Base-by-base conservation (phyloP, 92 coral and sea anemone species). In the Siderastrea radians region DNA sequence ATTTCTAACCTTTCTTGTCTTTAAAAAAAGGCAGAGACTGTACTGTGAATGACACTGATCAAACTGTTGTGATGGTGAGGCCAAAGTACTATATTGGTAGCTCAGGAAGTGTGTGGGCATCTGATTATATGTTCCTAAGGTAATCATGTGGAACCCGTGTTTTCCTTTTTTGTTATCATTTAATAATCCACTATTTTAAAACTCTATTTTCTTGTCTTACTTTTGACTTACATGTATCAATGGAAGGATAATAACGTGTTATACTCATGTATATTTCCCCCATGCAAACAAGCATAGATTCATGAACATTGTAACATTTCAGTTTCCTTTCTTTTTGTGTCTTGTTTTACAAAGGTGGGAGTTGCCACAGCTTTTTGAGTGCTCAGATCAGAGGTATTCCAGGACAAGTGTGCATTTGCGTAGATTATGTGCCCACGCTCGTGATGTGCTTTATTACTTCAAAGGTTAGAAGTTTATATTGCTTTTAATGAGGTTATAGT, bases 61-160 rank as follows among this genome's bases (percentile, higher is more conserved):
- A 63, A 52, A 52, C n/a, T 63, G 26, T 66, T 38, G 78, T 78
- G 2, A 87, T 74, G 38, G 65, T 71, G 12, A 79, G 91, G 16
- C 86, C 86, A 68, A 87, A 87, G 61, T 69, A 71, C 70, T 73
- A 62, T 66, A 74, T 88, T 26, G 87, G 91, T 8, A 81, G 91
- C 59, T 81, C 91, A 4, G 91, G 91, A 13, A 88, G 91, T 49
- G 73, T 88, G 2, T 81, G 91, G 91, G 87, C 91, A 8, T 88
- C 87, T 47, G 91, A 88, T 7, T 47, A 80, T 52, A 81, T 81
- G 38, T 26, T 26, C 38, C 38, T 26, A 26, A 26, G 87, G 61
- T 57, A 57, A 9, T 67, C 19, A 10, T 79, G 48, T 26, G 85
- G 73, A 68, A 79, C 48, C 79, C 79, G 70, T 43, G 70, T 62